phyloP scores from a whole-genome alignment of 2,797 vertebrate species.

The Pipistrellus nathusii region DNA sequence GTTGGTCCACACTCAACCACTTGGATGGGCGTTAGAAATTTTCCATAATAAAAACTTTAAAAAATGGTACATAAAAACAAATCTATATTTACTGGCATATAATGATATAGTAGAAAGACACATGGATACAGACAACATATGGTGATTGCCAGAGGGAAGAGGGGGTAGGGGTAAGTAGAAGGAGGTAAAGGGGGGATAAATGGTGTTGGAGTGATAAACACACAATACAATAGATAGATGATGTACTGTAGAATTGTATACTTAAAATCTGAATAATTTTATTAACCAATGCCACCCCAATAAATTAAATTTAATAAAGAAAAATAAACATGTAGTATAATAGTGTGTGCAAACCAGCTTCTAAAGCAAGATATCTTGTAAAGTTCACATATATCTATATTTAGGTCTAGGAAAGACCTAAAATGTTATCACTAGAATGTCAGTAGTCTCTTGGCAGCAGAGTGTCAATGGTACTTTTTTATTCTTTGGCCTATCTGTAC shows the following conservation, averaged over 20 bases:
- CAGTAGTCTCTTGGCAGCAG: neutral
- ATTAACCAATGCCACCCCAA: neutral
- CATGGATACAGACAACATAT: neutral
- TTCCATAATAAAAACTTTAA: neutral
- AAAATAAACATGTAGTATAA: neutral
- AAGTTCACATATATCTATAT: neutral
- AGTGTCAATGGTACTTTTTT: neutral
- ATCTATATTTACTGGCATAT: neutral
- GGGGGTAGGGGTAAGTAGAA: neutral
- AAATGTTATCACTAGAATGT: neutral
- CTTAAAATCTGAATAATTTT: neutral
- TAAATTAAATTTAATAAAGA: neutral
- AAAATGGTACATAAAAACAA: neutral
- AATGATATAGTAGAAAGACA: neutral
- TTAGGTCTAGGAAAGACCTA: constrained; percentile 1
- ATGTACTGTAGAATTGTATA: neutral
- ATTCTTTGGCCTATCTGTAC: neutral
- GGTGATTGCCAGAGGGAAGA: neutral
- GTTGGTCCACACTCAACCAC: too few species aligned
- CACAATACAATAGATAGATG: neutral
- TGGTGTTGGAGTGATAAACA: neutral
- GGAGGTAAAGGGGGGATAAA: neutral
- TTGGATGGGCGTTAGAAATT: neutral
- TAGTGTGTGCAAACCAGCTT: neutral
- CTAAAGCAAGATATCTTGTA: neutral